Evolutionary conservation across 2,888 invertebrate species (phyloP).

Genomic region (Neoaliturus tenellus): DNA sequence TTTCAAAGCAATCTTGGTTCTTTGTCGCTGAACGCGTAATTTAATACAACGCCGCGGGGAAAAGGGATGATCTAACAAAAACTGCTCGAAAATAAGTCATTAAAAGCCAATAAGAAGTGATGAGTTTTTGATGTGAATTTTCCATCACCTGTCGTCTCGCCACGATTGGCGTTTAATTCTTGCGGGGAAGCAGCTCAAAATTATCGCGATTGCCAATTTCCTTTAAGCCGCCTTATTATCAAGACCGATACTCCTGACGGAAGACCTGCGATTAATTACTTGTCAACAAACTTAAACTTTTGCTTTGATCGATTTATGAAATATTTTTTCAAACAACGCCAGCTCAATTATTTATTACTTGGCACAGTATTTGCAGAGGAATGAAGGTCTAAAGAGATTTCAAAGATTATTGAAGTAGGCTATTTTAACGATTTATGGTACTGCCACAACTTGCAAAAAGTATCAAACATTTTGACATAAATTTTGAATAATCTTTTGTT

Average conservation of each 20-base stretch:
- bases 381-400: too few relatives aligned
- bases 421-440: too few relatives aligned
- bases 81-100: slow-evolving; percentile 59
- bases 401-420: too few relatives aligned
- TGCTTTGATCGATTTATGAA: too few relatives aligned
- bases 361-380: too few relatives aligned
- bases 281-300: too few relatives aligned
- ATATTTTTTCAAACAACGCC: too few relatives aligned
- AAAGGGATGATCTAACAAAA: slow-evolving; percentile 57
- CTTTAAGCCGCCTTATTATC: not conserved
- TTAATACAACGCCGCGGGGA: slow-evolving; percentile 41
- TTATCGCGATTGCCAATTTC: slow-evolving; percentile 25
- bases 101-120: slow-evolving; percentile 63
- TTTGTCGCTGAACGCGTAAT: slow-evolving; percentile 40
- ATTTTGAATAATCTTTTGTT: too few relatives aligned
- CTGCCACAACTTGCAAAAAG: too few relatives aligned
- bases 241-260: not conserved
- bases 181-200: not conserved
- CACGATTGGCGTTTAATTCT: slow-evolving; percentile 34
- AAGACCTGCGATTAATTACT: too few relatives aligned
- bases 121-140: slow-evolving; percentile 62
- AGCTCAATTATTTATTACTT: too few relatives aligned
- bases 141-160: slow-evolving; percentile 46
- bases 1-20: slow-evolving; percentile 4
- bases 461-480: too few relatives aligned